Conservation (phyloP, 2,113 vertebrate genomes). For the Nibea albiflora region DNA sequence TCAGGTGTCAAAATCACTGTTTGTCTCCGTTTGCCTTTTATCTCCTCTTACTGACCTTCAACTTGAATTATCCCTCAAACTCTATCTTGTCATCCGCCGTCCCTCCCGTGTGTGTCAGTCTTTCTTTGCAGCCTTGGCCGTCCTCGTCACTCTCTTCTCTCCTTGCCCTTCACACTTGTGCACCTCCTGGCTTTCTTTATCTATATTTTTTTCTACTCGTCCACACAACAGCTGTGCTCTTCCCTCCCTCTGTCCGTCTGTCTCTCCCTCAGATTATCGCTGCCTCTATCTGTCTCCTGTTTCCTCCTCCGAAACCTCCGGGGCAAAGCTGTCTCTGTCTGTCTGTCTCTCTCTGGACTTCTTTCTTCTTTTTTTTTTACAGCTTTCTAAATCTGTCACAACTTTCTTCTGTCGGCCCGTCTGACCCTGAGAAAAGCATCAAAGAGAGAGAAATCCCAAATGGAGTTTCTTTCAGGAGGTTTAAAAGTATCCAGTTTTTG, state of each 20-base stretch:
- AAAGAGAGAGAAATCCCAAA: constrained; percentile 19
- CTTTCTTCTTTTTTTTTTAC: constrained; percentile 3
- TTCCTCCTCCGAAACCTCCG: constrained; percentile 60
- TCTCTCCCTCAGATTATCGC: constrained; percentile 35
- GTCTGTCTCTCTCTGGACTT: constrained; percentile 27
- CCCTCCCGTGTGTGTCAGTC: neutral
- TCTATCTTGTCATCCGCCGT: neutral
- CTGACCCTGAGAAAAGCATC: constrained; percentile 50
- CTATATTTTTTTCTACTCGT: constrained; percentile 57
- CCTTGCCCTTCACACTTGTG: constrained; percentile 69
- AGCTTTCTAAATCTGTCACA: constrained; percentile 58
- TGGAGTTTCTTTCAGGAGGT: too few relatives aligned
- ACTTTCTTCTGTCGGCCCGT: constrained; percentile 46
- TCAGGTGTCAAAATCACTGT: constrained; percentile 43
- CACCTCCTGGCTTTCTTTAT: constrained; percentile 71
- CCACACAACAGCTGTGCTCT: constrained; percentile 67
- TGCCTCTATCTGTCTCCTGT: constrained; percentile 65
- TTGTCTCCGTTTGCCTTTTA: constrained; percentile 20
- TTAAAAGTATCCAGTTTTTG: constrained; percentile 21
- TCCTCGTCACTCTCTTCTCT: constrained; percentile 43
- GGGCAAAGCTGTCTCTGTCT: constrained; percentile 52
- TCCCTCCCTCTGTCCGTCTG: constrained; percentile 42
- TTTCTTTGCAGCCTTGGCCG: constrained; percentile 42
- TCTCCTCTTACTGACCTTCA: constrained; percentile 46
- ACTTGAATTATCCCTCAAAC: constrained; percentile 1